These are phyloP conservation scores for Onthophagus sagittarius DNA, from an alignment of 2,888 invertebrate species.

Conservation along the genomic window DNA sequence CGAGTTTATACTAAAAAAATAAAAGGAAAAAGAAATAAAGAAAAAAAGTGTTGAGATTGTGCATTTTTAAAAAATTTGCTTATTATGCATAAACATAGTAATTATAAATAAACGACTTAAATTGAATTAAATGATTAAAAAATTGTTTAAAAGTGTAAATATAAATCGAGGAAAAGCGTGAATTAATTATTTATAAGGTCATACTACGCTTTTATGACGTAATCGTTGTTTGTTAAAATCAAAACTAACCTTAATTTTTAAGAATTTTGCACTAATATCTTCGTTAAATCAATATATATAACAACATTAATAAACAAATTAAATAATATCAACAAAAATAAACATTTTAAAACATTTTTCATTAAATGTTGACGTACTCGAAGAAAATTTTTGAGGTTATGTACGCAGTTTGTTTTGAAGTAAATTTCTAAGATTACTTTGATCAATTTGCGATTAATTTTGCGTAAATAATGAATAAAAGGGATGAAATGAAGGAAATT, in stretches of 20 bases:
- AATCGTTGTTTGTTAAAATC: conserved; percentile 29
- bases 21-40: too few relatives aligned
- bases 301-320: neutral
- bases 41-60: neutral
- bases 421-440: neutral
- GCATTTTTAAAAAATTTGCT: too few relatives aligned
- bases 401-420: neutral
- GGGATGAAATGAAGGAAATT: neutral
- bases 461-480: neutral
- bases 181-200: conserved; percentile 26
- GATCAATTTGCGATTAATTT: neutral
- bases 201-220: conserved; percentile 27
- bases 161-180: conserved; percentile 18
- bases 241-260: conserved; percentile 20
- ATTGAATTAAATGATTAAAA: too few relatives aligned
- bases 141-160: neutral
- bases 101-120: too few relatives aligned
- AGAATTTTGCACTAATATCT: conserved; percentile 1
- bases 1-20: too few relatives aligned
- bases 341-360: neutral
- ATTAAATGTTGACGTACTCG: too few relatives aligned
- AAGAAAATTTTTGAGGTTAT: neutral
- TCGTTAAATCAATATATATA: too few relatives aligned
- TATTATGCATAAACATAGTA: too few relatives aligned
- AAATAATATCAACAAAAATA: neutral